Base-by-base conservation (phyloP, 2,113 vertebrate species). In the Fregetta grallaria region DNA sequence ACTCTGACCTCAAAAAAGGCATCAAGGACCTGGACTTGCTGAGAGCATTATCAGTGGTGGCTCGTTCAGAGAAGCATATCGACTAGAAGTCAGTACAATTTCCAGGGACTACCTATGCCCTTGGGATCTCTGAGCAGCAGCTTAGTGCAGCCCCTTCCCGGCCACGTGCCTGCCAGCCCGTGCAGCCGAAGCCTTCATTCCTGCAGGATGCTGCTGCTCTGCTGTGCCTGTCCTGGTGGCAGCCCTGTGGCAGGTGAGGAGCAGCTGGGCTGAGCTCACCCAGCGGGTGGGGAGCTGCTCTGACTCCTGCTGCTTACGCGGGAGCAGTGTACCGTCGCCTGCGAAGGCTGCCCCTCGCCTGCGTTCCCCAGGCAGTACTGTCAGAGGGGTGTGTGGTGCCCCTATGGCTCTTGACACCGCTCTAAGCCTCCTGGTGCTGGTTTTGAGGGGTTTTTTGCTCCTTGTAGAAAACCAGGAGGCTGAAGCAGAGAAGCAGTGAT, bases 151-250 rank as follows among this genome's bases (percentile, higher is more conserved):
- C 38, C 40, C 42, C 25, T 40, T 30, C 50, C 50, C 53, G 70
- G 45, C 36, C 3, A 0, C 1, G 8, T 67, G 55, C 38, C 74
- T 58, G 72, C 42, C 75, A 53, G 56, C 23, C 56, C 0, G 0
- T 71, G 61, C 56, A 49, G 45, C 78, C 1, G 0, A 62, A 78
- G 52, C 26, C 34, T 42, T 36, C 0, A 0, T 22, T 77, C 40
- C 65, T 66, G 45, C 0, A 0, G 68, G 59, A 13, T 1, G 3
- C 42, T 36, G 52, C 92, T 71, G 83, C 70, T 91, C 16, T 1
- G 8, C 75, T 9, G 1, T 55, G 72, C 42, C 49, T 74, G 36
- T 52, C 56, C 38, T 4, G 9, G 42, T 30, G 56, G 40, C 58
- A 72, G 63, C 38, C 53, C 38, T 18, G 34, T 44, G 29, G 61